phyloP scores from a whole-genome alignment of 1,140 invertebrate genomes.

The Venturia canescens region DNA sequence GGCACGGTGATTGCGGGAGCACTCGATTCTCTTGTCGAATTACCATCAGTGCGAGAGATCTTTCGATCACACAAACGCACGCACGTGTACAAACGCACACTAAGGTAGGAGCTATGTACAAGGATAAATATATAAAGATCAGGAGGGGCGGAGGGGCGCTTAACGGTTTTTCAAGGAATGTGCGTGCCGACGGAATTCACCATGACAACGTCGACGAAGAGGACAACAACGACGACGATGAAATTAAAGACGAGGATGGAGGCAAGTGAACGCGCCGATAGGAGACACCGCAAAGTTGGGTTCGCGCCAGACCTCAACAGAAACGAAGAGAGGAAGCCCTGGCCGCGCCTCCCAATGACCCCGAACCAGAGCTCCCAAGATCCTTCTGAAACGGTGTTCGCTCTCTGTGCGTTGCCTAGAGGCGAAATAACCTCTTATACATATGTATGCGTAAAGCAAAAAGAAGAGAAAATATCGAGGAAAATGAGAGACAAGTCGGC shows the following conservation, averaged over 20 bases:
- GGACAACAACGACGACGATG: background rate
- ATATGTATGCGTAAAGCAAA: background rate
- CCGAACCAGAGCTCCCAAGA: slow-evolving; percentile 65
- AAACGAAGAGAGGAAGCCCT: slow-evolving; percentile 59
- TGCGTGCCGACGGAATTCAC: slow-evolving; percentile 67
- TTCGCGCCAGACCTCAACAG: slow-evolving; percentile 68
- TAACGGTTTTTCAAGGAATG: slow-evolving; percentile 71
- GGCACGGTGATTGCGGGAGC: background rate
- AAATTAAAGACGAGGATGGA: slow-evolving; percentile 30
- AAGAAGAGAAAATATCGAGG: background rate
- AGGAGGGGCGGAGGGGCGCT: slow-evolving; percentile 61
- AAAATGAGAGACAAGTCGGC: background rate
- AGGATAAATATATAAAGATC: slow-evolving; percentile 1
- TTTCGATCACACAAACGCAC: slow-evolving; percentile 17
- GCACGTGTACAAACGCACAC: background rate
- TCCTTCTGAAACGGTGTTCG: slow-evolving; percentile 50
- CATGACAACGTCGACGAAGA: slow-evolving; percentile 1
- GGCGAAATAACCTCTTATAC: slow-evolving; percentile 1
- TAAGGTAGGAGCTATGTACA: too few relatives aligned
- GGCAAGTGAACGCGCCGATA: background rate
- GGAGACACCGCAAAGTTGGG: slow-evolving; percentile 69
- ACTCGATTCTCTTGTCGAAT: background rate
- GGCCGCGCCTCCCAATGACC: slow-evolving; percentile 73
- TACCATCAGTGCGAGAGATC: slow-evolving; percentile 12
- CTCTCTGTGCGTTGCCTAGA: slow-evolving; percentile 3